Evolutionary conservation across 2,113 vertebrate species (phyloP).

Genomic region (Cardinalis cardinalis): DNA sequence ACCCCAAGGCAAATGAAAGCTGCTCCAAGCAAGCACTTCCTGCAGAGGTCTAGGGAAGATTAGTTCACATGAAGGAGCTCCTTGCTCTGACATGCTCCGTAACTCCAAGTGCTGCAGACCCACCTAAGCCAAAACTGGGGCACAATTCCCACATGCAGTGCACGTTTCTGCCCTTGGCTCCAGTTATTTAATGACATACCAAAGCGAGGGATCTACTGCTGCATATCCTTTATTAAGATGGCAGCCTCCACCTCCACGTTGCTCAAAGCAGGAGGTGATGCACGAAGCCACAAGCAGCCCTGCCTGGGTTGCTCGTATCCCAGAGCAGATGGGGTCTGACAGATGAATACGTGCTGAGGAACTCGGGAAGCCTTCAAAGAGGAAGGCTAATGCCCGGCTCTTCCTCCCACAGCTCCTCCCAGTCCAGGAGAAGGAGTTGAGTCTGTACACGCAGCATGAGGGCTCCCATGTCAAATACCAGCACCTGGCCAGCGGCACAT

Average conservation of each 20-base stretch:
- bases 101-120: not conserved
- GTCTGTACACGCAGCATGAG: rapidly evolving
- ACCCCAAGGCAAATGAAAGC: not conserved
- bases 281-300: not conserved
- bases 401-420: rapidly evolving
- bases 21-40: not conserved
- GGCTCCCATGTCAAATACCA: rapidly evolving
- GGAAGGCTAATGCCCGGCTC: not conserved
- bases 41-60: not conserved
- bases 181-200: not conserved
- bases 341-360: not conserved
- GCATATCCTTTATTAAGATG: not conserved
- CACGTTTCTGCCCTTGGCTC: not conserved
- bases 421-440: not conserved
- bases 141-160: not conserved
- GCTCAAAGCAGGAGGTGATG: not conserved
- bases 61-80: not conserved
- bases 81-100: not conserved
- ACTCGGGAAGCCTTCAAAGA: not conserved
- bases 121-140: not conserved
- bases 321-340: not conserved
- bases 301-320: not conserved
- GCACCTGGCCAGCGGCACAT: rapidly evolving
- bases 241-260: not conserved
- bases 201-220: not conserved